Base-by-base conservation (phyloP, 1,140 invertebrate genomes). In the Bombus turneri region DNA sequence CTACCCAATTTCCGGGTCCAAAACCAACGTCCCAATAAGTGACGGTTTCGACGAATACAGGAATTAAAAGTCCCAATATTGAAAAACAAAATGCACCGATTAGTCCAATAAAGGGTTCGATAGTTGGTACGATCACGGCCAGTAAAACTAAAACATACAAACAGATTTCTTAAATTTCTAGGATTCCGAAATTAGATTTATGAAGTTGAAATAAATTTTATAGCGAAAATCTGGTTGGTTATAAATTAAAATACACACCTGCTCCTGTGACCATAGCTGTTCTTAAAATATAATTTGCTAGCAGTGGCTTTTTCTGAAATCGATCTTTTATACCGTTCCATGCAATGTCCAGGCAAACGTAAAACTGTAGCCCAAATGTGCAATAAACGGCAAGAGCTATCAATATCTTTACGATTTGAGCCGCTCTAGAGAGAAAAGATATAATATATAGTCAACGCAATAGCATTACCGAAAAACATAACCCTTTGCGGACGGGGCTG, bases 81-180 rank as follows among this genome's bases (percentile, higher is more conserved):
- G 98, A 98, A 92, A 99, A 99, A 91, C 98, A 98, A 91, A 99
- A 97, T 15, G 99, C 98, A 83, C 99, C 99, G 88, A 99, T 98
- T 39, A 99, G 96, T 28, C 98, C 97, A 91, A 99, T 98, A 92
- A 99, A 98, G 0, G 99, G 97, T 72, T 97, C 97, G 82, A 99
- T 98, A 43, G 97, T 97, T 1, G 98, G 98, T 47, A 99, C 97
- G 13, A 97, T 97, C 25, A 98, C 96, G 8, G 98, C 99, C 64
- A 99, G 94, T 47, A 97, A 92, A 92, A 98, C 98, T 96, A 96
- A 94, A 91, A 96, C 91, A 59, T 37, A 87, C 84, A 84, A 73
- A 79, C n/a, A 69, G 53, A 15, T 22, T 69, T 53, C 18, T 53
- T 69, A 31, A n/a, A 41, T 37, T 53, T 53, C 0, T 66, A 13